Evolutionary conservation across 2,113 vertebrate species (phyloP), one percentile per base, ranked within the genome.

Genomic region (Eupsittula cactorum): DNA sequence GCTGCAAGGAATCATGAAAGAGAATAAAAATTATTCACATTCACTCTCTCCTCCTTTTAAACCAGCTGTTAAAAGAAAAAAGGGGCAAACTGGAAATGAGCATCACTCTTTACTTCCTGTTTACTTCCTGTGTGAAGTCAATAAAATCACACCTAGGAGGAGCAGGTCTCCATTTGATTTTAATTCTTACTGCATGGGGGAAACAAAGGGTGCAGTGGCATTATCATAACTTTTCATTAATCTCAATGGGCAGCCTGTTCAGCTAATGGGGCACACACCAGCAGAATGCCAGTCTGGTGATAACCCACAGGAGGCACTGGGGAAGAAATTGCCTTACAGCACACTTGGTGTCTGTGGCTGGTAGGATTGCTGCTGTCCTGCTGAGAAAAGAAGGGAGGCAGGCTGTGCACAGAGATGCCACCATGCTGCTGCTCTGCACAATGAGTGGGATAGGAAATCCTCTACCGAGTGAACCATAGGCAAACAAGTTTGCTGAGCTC

Each of bases 341-440:
- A 10, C 7, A 24, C 25, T 29, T 31, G 25, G 31, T 6, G 24
- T 9, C 35, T 55, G 39, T 6, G 31, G 7, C 16, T 9, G 14
- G 14, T 19, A 35, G 21, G 42, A 50, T 47, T 69, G 64, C 42
- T 50, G 59, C 23, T 37, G 2, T 31, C 24, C 37, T 24, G 70
- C 5, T 8, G 47, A 20, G 33, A 62, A 57, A 25, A 12, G 53
- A 44, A 31, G 31, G 25, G 60, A 50, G 62, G 29, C 9, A 44
- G 42, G 53, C 37, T 33, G 67, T 6, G 73, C 25, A 4, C 0
- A 0, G 39, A 55, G 53, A 41, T 16, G 29, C 69, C 64, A 25
- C 52, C 11, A 29, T 46, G 53, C 78, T 2, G 1, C 24, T 1
- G 33, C n/a, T 42, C 44, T 6, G 1, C 16, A 2, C 25, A 6